Conservation (phyloP, 2,113 vertebrate genomes). For the Sprattus sprattus region DNA sequence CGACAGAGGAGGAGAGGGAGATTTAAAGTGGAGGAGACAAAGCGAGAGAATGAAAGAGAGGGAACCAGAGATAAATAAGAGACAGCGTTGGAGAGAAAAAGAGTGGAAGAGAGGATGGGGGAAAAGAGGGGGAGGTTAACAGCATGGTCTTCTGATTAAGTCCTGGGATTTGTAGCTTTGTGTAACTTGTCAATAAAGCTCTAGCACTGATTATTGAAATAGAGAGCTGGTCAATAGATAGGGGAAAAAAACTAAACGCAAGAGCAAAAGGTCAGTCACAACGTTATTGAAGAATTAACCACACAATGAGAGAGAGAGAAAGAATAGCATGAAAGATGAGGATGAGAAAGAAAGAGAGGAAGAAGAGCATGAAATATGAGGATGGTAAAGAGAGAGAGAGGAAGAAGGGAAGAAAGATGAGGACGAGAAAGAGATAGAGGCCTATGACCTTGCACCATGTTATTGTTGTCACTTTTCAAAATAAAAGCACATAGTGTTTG, state of each 20-base stretch:
- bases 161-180: conserved; percentile 19
- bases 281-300: conserved; percentile 5
- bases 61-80: background rate
- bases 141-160: background rate
- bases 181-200: conserved; percentile 7
- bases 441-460: background rate
- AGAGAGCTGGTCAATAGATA: background rate
- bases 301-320: background rate
- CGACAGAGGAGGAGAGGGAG: background rate
- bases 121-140: background rate
- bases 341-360: background rate
- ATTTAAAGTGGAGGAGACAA: background rate
- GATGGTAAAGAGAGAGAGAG: too few relatives aligned
- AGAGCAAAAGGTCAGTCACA: background rate
- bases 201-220: conserved; percentile 23
- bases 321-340: background rate
- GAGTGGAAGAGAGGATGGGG: background rate
- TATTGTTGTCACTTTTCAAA: background rate
- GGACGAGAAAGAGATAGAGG: background rate
- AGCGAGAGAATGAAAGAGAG: background rate
- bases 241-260: background rate
- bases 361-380: too few relatives aligned
- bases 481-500: background rate
- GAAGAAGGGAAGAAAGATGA: too few relatives aligned
- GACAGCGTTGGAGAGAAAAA: background rate